Conservation (phyloP, 2,888 invertebrate species). For the Caradrina clavipalpis region DNA sequence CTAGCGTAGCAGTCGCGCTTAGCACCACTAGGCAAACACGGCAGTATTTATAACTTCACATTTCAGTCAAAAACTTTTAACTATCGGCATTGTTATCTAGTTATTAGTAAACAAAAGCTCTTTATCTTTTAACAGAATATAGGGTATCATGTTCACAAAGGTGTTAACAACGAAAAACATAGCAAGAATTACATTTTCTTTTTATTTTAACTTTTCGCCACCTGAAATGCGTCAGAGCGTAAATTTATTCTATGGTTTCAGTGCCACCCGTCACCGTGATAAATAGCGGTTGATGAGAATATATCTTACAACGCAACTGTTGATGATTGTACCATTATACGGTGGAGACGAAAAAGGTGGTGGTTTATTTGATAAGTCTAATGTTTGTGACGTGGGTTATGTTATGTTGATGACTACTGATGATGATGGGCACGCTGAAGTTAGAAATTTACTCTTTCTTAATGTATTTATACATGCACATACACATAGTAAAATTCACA, state of each 20-base stretch:
- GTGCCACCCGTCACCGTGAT: conserved; percentile 35
- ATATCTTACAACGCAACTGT: conserved; percentile 30
- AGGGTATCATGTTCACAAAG: no score
- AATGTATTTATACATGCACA: no score
- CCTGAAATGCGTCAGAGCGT: conserved; percentile 31
- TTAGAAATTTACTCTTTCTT: neutral
- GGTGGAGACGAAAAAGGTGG: conserved; percentile 26
- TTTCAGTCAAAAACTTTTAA: no score
- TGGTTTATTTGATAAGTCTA: conserved; percentile 25
- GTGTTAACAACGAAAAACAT: conserved; percentile 5
- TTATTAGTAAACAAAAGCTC: no score
- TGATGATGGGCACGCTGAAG: neutral
- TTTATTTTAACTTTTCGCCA: conserved; percentile 15
- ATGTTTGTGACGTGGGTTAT: conserved; percentile 12
- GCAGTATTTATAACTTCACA: no score
- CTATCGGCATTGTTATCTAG: no score
- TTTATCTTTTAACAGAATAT: no score
- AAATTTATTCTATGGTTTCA: conserved; percentile 37
- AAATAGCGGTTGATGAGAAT: conserved; percentile 42
- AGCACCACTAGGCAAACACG: no score
- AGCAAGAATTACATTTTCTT: neutral
- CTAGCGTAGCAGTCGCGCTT: no score
- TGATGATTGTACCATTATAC: conserved; percentile 32
- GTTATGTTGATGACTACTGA: conserved; percentile 9
- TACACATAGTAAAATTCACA: no score